Conservation (phyloP, 2,113 vertebrate genomes). For the Poecilia latipinna region DNA sequence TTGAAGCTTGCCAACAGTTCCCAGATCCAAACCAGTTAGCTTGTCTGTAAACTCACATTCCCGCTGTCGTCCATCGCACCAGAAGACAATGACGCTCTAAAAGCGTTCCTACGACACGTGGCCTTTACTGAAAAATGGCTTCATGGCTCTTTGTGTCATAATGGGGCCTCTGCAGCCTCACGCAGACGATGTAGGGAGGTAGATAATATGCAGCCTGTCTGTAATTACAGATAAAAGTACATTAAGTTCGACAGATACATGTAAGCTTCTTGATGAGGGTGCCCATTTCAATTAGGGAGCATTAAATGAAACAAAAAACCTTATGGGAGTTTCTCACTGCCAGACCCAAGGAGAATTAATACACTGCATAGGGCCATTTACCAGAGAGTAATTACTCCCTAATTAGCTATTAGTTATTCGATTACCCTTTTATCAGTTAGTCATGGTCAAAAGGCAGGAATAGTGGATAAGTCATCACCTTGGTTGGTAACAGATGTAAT, state of each 20-base stretch:
- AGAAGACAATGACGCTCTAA: slow-evolving; percentile 30
- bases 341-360: slow-evolving; percentile 79
- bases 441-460: slow-evolving; percentile 79
- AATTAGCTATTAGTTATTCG: slow-evolving; percentile 84
- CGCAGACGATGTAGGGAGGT: slow-evolving; percentile 38
- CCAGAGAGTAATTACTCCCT: slow-evolving; percentile 79
- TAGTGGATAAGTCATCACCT: slow-evolving; percentile 77
- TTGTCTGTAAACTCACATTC: slow-evolving; percentile 51
- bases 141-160: slow-evolving; percentile 59
- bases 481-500: slow-evolving; percentile 75
- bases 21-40: slow-evolving; percentile 35
- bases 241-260: slow-evolving; percentile 76
- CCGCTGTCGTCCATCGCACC: slow-evolving; percentile 36
- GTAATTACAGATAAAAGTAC: slow-evolving; percentile 77
- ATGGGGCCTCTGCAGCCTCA: slow-evolving; percentile 42
- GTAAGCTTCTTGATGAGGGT: slow-evolving; percentile 77
- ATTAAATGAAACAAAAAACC: slow-evolving; percentile 76
- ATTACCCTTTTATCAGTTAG: slow-evolving; percentile 84
- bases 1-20: not conserved
- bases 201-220: slow-evolving; percentile 59
- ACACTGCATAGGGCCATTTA: slow-evolving; percentile 76
- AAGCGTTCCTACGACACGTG: slow-evolving; percentile 27
- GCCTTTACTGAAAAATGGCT: slow-evolving; percentile 67
- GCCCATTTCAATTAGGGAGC: slow-evolving; percentile 81
- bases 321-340: slow-evolving; percentile 74